phyloP scores from a whole-genome alignment of 1,140 invertebrate genomes.

The Pinna nobilis region DNA sequence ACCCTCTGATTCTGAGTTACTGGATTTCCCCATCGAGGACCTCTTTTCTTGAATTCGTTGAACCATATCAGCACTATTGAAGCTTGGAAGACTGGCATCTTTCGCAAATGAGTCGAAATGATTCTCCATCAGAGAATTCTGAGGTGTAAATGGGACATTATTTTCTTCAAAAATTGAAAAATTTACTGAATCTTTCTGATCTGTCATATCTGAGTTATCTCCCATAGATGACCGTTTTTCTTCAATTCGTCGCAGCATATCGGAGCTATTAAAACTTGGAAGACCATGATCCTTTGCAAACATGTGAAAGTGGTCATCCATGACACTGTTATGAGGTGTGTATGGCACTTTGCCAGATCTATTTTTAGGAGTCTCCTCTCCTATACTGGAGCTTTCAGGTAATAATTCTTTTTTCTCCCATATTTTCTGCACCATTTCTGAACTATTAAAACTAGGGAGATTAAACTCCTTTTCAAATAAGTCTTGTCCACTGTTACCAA shows the following conservation, averaged over 20 bases:
- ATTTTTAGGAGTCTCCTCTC: not conserved
- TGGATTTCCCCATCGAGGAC: conserved; percentile 43
- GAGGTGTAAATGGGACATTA: conserved; percentile 60
- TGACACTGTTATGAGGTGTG: conserved; percentile 67
- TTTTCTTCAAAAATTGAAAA: conserved; percentile 12
- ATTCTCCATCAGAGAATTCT: conserved; percentile 59
- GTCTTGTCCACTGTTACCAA: conserved; percentile 5
- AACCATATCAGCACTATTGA: conserved; percentile 71
- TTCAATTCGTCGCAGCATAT: conserved; percentile 69
- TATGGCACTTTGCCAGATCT: conserved; percentile 13
- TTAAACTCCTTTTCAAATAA: conserved; percentile 29
- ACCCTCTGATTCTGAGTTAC: not conserved
- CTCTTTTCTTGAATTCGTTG: conserved; percentile 63
- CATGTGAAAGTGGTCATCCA: conserved; percentile 51
- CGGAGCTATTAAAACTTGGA: conserved; percentile 70
- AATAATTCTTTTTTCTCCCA: conserved; percentile 54
- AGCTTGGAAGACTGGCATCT: conserved; percentile 64
- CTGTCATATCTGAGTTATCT: not conserved
- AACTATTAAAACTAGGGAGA: conserved; percentile 67
- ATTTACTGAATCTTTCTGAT: conserved; percentile 17
- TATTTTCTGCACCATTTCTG: conserved; percentile 65
- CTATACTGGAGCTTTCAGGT: not conserved
- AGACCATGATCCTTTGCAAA: conserved; percentile 53
- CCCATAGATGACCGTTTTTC: conserved; percentile 43
- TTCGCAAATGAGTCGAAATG: conserved; percentile 38